Evolutionary conservation across 2,113 vertebrate genomes (phyloP).

Genomic region (Heterochromis multidens): DNA sequence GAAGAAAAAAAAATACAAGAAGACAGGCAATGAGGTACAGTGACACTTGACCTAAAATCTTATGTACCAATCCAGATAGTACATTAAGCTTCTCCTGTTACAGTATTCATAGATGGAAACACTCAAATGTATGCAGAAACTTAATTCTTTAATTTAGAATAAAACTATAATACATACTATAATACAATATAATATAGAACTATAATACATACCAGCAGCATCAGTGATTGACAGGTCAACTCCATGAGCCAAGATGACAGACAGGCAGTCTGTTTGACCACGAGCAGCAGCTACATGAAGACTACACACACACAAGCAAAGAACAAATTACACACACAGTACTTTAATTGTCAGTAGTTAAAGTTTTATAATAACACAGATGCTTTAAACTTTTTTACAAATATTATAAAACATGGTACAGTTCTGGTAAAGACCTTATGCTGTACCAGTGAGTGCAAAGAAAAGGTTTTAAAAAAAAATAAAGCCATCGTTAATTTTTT

Average conservation of each 20-base stretch:
- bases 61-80: background rate
- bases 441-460: background rate
- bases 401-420: background rate
- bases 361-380: background rate
- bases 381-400: background rate
- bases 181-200: no score
- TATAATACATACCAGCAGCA: constrained; percentile 84
- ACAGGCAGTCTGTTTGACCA: constrained; percentile 88
- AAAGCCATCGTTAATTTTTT: background rate
- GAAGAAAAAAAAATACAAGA: background rate
- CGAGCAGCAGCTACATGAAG: constrained; percentile 90
- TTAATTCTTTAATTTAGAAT: background rate
- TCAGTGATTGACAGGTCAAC: constrained; percentile 86
- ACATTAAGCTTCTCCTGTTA: background rate
- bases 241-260: constrained; percentile 87
- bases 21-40: background rate
- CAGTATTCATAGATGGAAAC: background rate
- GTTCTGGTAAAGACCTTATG: background rate
- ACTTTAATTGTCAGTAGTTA: background rate
- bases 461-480: accelerated
- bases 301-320: constrained; percentile 47
- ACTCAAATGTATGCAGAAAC: background rate
- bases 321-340: background rate
- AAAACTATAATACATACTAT: no score
- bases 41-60: background rate